Evolutionary conservation across 2,888 invertebrate species (phyloP).

Genomic region (Monochamus alternatus): DNA sequence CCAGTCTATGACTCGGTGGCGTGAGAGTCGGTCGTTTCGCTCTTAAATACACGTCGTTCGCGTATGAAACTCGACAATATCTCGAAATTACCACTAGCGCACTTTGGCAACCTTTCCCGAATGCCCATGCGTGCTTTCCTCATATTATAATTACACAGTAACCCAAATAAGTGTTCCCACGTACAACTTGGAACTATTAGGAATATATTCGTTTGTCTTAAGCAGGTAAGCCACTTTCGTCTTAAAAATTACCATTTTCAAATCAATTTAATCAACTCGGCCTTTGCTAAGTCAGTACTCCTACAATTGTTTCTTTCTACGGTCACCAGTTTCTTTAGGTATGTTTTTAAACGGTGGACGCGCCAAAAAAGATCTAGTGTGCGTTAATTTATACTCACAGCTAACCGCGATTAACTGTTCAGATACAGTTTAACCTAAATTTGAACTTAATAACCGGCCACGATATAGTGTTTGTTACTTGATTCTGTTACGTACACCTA

Average conservation of each 20-base stretch:
- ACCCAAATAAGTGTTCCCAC: not conserved
- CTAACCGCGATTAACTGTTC: conserved; percentile 48
- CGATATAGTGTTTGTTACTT: too few species aligned
- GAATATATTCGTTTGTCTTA: not conserved
- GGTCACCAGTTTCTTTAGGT: not conserved
- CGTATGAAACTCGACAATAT: not conserved
- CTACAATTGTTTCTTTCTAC: not conserved
- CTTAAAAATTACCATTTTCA: not conserved
- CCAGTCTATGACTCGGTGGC: conserved; percentile 52
- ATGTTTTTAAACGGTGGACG: not conserved
- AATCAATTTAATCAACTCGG: not conserved
- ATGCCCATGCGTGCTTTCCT: not conserved
- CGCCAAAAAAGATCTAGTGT: conserved; percentile 20
- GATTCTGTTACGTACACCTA: too few species aligned
- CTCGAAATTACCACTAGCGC: not conserved
- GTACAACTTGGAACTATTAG: not conserved
- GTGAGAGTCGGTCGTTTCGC: conserved; percentile 13
- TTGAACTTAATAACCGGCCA: conserved; percentile 8
- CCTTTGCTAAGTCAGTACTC: not conserved
- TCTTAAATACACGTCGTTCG: conserved; percentile 19
- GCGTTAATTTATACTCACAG: conserved; percentile 20
- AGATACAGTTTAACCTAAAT: conserved; percentile 53
- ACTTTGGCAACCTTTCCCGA: not conserved
- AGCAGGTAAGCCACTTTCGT: not conserved
- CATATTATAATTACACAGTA: not conserved